Conservation (phyloP, 2,888 invertebrate genomes). For the Leptarthrus brevirostris region DNA sequence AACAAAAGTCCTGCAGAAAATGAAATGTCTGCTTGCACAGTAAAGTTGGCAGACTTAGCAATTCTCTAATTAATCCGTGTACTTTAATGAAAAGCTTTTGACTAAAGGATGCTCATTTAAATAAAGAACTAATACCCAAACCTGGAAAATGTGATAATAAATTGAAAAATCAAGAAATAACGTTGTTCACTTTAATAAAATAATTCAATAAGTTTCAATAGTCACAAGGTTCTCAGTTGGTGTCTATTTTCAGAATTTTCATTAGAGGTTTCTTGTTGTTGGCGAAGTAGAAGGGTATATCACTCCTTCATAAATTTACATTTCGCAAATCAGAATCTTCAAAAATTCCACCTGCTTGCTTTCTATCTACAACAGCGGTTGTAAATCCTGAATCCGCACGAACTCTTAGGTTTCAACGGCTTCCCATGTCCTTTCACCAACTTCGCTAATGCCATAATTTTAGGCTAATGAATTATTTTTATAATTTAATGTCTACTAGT, state of each 20-base stretch:
- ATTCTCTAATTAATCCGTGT: conserved; percentile 26
- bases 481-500: no score
- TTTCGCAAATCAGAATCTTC: conserved; percentile 15
- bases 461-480: no score
- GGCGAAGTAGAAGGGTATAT: not conserved
- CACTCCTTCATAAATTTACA: conserved; percentile 8
- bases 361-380: conserved; percentile 1
- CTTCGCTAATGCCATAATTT: no score
- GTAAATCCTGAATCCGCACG: conserved; percentile 7
- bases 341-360: conserved; percentile 18
- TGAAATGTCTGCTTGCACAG: no score
- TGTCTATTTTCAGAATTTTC: not conserved
- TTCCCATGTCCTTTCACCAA: not conserved
- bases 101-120: not conserved
- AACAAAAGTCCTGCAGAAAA: no score
- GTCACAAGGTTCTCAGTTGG: no score
- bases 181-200: conserved; percentile 11
- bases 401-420: conserved; percentile 9
- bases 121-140: no score
- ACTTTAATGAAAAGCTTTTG: not conserved
- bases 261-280: no score
- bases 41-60: not conserved
- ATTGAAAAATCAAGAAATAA: no score
- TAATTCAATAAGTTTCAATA: conserved; percentile 22
- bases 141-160: not conserved